Conservation (phyloP, 2,113 vertebrate genomes). For the Cyanistes caeruleus region DNA sequence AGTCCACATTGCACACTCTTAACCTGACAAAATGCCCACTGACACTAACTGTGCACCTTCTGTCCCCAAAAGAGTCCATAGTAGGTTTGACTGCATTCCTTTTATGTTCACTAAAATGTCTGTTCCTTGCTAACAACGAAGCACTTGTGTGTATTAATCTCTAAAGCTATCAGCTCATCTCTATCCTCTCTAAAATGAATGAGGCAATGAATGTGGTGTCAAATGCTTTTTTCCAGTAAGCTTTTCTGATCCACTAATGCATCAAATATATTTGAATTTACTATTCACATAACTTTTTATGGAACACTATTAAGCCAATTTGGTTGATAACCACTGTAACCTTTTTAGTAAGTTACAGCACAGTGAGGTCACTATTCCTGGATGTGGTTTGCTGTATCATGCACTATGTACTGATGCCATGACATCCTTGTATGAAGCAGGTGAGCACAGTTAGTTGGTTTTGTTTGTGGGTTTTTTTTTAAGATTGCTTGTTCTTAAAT, state of each 20-base stretch:
- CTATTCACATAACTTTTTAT: conserved; percentile 63
- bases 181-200: conserved; percentile 17
- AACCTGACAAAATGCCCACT: neutral
- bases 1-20: neutral
- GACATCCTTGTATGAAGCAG: neutral
- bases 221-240: conserved; percentile 45
- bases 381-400: conserved; percentile 36
- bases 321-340: conserved; percentile 34
- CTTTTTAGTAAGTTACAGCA: conserved; percentile 40
- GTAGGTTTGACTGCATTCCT: neutral
- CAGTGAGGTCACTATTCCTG: conserved; percentile 52
- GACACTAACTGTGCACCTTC: neutral
- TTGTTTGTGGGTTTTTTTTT: neutral
- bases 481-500: conserved; percentile 33
- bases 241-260: conserved; percentile 53
- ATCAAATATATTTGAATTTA: conserved; percentile 64
- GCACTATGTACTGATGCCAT: neutral
- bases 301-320: conserved; percentile 43
- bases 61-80: neutral
- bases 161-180: conserved; percentile 21
- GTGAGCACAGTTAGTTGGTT: neutral
- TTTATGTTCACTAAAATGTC: neutral
- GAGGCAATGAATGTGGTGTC: conserved; percentile 46
- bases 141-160: neutral
- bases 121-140: neutral